Evolutionary conservation across 2,113 vertebrate species (phyloP), one percentile per base, ranked within the genome.

Genomic region (human): DNA sequence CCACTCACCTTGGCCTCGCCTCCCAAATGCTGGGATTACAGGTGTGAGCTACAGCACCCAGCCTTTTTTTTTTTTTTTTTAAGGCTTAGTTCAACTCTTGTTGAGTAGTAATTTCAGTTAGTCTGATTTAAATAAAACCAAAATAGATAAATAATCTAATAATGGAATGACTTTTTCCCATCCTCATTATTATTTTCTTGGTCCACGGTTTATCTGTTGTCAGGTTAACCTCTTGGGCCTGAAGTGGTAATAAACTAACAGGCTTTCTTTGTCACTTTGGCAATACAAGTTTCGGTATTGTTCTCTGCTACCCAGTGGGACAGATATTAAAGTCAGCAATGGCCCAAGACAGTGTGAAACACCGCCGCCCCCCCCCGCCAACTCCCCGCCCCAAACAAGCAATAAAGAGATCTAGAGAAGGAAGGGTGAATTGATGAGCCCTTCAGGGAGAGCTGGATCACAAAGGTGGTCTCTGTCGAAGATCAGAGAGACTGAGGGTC

Each of bases 211-310:
- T 93, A 50, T 76, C 64, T 89, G 78, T 73, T 94, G 13, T 73
- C 59, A 48, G 81, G 85, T 83, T 94, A 80, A 96, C 43, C 93
- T 94, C 70, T 72, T 95, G 61, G 73, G 35, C 40, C 38, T 93
- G 45, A 97, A 61, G 55, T 73, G 52, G 68, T 43, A 14, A 78
- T 81, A 86, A 90, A 79, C 38, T 55, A 73, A 9, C 7, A 75
- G 79, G 55, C 38, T 88, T 94, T 66, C 57, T 89, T 61, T 73
- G 72, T 48, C 57, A 85, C 50, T 93, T 17, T 82, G 57, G 52
- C 38, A 82, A 70, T 6, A 32, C 35, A 85, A 22, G 45, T 91
- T 88, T 85, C 59, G 30, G 40, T 38, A 70, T 2, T 11, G 61
- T 57, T 20, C 87, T 80, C 82, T 1, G 43, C 32, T 78, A 84